These are phyloP conservation scores for Lota lota DNA, from an alignment of 2,113 vertebrate species.

Conservation along the genomic window DNA sequence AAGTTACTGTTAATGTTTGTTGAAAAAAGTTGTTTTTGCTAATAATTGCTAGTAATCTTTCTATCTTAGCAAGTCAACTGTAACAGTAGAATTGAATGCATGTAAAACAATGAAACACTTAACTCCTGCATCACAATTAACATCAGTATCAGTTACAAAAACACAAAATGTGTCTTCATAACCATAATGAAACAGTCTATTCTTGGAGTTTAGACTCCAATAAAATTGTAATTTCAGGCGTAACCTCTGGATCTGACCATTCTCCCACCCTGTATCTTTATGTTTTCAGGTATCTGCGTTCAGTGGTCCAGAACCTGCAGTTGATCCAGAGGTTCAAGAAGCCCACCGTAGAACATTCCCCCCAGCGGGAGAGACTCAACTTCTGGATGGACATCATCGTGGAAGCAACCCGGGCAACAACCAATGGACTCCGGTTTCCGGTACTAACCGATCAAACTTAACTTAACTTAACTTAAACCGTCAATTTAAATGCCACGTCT, in stretches of 20 bases:
- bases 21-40: background rate
- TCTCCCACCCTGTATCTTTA: background rate
- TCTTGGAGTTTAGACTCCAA: no score
- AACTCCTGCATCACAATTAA: no score
- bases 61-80: no score
- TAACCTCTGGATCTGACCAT: background rate
- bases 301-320: conserved; percentile 91
- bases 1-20: no score
- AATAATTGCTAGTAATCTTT: background rate
- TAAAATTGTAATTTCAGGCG: no score
- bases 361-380: conserved; percentile 83
- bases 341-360: conserved; percentile 79
- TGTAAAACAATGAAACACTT: no score
- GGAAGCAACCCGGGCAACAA: conserved; percentile 84
- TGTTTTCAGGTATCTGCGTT: conserved; percentile 85
- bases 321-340: conserved; percentile 92
- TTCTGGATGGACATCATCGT: conserved; percentile 99
- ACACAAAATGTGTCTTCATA: no score
- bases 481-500: background rate
- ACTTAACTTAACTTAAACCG: no score
- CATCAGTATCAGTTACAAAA: no score
- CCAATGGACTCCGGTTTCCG: conserved; percentile 87
- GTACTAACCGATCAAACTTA: conserved; percentile 68
- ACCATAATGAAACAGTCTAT: no score
- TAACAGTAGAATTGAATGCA: no score